Conservation (phyloP, 2,888 invertebrate species). For the Chrysodeixis includens region DNA sequence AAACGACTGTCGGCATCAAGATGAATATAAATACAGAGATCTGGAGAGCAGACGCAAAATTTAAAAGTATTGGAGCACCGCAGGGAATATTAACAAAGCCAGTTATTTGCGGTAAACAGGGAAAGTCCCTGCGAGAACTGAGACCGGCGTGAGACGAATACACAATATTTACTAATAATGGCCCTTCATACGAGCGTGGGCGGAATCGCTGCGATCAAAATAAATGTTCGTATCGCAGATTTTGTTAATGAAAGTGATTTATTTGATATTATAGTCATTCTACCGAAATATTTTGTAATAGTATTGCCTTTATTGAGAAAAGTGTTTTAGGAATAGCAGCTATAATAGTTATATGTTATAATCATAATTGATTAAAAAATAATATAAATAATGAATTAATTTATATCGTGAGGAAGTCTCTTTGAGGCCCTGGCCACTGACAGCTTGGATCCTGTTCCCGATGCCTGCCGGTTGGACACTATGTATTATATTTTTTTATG, state of each 20-base stretch:
- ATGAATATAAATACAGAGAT: constrained; percentile 19
- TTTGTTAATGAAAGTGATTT: constrained; percentile 1
- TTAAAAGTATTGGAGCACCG: constrained; percentile 27
- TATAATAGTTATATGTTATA: too few species aligned
- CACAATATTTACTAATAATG: constrained; percentile 38
- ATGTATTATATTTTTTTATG: too few species aligned
- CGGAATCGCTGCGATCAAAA: not conserved
- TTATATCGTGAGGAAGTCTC: too few species aligned
- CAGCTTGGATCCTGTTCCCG: too few species aligned
- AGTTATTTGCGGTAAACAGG: constrained; percentile 63
- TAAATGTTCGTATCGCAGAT: not conserved
- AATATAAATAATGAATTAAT: too few species aligned
- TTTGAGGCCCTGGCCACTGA: too few species aligned
- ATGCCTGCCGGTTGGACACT: too few species aligned
- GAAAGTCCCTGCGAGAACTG: constrained; percentile 49
- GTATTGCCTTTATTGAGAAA: too few species aligned
- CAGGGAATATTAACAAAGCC: constrained; percentile 50
- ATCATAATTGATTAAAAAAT: too few species aligned
- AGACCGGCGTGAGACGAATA: constrained; percentile 57
- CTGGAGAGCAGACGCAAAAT: constrained; percentile 21
- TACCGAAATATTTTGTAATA: not conserved
- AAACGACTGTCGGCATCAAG: constrained; percentile 16
- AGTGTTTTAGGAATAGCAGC: too few species aligned
- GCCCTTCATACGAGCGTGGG: constrained; percentile 20
- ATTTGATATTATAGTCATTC: not conserved